These are phyloP conservation scores for Aplodontia rufa DNA, from an alignment of 2,113 vertebrate species.

Conservation along the genomic window DNA sequence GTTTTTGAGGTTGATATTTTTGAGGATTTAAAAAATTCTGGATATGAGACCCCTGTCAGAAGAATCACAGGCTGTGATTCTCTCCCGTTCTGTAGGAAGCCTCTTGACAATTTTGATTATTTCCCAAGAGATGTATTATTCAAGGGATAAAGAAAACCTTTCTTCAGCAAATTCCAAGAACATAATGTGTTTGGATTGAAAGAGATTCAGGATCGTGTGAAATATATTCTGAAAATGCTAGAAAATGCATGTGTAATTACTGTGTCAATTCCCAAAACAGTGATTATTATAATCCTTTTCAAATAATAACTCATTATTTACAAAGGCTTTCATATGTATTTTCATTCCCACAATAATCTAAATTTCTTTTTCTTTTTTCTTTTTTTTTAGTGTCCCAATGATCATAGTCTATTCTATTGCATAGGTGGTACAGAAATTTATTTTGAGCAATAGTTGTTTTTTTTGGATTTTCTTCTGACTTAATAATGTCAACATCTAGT, in stretches of 20 bases:
- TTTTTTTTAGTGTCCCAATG: not conserved
- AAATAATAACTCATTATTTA: not conserved
- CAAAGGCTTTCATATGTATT: not conserved
- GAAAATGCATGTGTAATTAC: not conserved
- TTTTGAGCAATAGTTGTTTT: slow-evolving; percentile 31
- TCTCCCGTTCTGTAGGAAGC: too few relatives aligned
- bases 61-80: too few relatives aligned
- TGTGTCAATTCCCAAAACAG: not conserved
- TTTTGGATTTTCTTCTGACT: slow-evolving; percentile 19
- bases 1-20: too few relatives aligned
- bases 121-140: not conserved
- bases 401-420: not conserved
- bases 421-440: not conserved
- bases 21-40: too few relatives aligned
- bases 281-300: not conserved
- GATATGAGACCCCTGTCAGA: too few relatives aligned
- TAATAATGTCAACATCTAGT: slow-evolving; percentile 17
- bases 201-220: not conserved
- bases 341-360: not conserved
- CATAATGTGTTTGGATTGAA: not conserved
- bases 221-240: not conserved
- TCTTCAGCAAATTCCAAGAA: not conserved
- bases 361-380: not conserved
- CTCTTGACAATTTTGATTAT: too few relatives aligned
- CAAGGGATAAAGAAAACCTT: not conserved